phyloP scores from a whole-genome alignment of 2,888 invertebrate genomes.

The Tachina fera region DNA sequence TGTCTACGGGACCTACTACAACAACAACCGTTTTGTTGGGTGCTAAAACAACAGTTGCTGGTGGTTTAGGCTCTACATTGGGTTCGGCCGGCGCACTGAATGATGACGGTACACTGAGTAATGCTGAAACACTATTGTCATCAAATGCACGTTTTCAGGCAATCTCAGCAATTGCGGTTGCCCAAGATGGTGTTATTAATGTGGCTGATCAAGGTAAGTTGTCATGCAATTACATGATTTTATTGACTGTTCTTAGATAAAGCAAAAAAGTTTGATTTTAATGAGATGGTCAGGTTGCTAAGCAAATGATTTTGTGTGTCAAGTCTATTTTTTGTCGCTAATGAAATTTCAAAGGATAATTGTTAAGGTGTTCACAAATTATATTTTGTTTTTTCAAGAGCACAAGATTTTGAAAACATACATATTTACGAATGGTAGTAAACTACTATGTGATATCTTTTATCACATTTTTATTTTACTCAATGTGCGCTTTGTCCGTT shows the following conservation, averaged over 20 bases:
- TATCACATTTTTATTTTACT: no score
- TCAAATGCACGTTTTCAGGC: slow-evolving; percentile 95
- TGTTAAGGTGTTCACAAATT: background rate
- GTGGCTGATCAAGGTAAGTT: slow-evolving; percentile 95
- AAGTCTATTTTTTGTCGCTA: background rate
- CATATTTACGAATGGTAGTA: no score
- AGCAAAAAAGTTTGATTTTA: slow-evolving; percentile 18
- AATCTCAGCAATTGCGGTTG: slow-evolving; percentile 95
- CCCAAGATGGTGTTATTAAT: slow-evolving; percentile 97
- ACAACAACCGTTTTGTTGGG: slow-evolving; percentile 81
- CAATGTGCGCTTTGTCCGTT: no score
- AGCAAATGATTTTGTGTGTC: background rate
- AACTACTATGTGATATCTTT: no score
- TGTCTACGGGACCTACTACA: slow-evolving; percentile 82
- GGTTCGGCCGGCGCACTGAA: slow-evolving; percentile 78
- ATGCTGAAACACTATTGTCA: slow-evolving; percentile 92
- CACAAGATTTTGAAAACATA: no score
- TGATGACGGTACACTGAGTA: slow-evolving; percentile 84
- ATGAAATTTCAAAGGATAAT: background rate
- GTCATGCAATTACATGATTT: slow-evolving; percentile 21
- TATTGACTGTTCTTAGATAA: slow-evolving; percentile 18
- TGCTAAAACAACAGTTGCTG: slow-evolving; percentile 79
- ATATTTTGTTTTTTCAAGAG: background rate
- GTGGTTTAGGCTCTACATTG: slow-evolving; percentile 74
- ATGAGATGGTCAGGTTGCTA: slow-evolving; percentile 16